Conservation (phyloP, 2,797 vertebrate species). For the Sardinella longiceps region DNA sequence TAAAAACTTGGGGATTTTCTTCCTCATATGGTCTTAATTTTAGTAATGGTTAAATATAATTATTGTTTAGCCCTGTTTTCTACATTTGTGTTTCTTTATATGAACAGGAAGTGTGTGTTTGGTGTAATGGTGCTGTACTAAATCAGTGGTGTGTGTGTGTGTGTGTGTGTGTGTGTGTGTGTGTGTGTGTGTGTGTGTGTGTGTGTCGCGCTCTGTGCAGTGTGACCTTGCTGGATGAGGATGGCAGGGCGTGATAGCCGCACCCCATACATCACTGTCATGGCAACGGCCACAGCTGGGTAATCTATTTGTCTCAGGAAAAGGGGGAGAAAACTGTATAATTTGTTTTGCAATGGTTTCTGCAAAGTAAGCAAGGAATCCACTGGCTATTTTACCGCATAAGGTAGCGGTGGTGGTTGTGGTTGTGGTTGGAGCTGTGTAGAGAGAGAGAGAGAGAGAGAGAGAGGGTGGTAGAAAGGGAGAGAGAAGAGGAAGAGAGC, state of each 20-base stretch:
- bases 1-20: neutral
- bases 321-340: constrained; percentile 58
- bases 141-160: constrained; percentile 45
- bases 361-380: constrained; percentile 61
- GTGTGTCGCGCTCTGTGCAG: constrained; percentile 42
- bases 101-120: constrained; percentile 17
- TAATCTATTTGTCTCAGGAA: constrained; percentile 73
- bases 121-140: constrained; percentile 41
- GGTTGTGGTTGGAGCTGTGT: neutral
- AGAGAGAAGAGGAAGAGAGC: neutral
- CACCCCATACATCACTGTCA: constrained; percentile 75
- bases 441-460: neutral
- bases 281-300: constrained; percentile 60
- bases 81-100: constrained; percentile 32
- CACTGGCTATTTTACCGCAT: constrained; percentile 39
- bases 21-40: neutral
- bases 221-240: constrained; percentile 71
- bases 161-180: too few species aligned
- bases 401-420: neutral
- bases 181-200: too few species aligned
- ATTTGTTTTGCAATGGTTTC: constrained; percentile 64
- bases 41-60: neutral
- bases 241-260: constrained; percentile 64
- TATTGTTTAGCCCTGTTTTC: neutral
- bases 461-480: neutral